Evolutionary conservation across 2,888 invertebrate genomes (phyloP), one percentile per base, ranked within the genome.

Genomic region (Parnassius smintheus): DNA sequence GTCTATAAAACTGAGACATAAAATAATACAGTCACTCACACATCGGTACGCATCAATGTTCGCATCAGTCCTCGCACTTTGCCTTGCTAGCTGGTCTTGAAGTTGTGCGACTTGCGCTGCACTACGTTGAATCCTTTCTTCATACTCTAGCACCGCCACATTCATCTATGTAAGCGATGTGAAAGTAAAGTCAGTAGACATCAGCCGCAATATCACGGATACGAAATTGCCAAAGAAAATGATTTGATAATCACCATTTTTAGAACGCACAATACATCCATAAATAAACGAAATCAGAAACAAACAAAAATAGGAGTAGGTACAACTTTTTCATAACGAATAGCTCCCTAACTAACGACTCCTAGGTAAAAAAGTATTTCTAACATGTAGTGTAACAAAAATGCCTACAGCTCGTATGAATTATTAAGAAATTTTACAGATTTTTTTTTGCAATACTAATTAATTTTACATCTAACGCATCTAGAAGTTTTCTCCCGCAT

Each of bases 121-220:
- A 9, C 83, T 80, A 1, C 86, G 78, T 61, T 92, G 91, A 18
- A 92, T 74, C 72, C 88, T 89, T 72, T 92, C 91, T 71, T 92
- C 92, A 65, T 91, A 91, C 55, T 92, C 91, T 58, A 92, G 68
- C 0, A 92, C 91, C 48, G 90, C 76, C 11, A 85, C 74, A 66
- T 90, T 91, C 75, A 87, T 83, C 91, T 91, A 67, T 45, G 42
- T 10, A 22, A 9, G 49, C 12, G 45, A n/a, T 22, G 12, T 56
- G 35, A 59, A 56, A 57, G 25, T 59, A 9, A 44, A 51, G 22
- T 44, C 11, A 42, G 3, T 42, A 2, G 18, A 53, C 35, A 41
- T 50, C 7, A 48, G 11, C 9, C 9, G 35, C 25, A 48, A 56
- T 1, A n/a, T 12, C 46, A 25, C 22, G 44, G 10, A 55, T 7